phyloP scores from a whole-genome alignment of 2,888 invertebrate genomes.

The Hyppa rectilinea region DNA sequence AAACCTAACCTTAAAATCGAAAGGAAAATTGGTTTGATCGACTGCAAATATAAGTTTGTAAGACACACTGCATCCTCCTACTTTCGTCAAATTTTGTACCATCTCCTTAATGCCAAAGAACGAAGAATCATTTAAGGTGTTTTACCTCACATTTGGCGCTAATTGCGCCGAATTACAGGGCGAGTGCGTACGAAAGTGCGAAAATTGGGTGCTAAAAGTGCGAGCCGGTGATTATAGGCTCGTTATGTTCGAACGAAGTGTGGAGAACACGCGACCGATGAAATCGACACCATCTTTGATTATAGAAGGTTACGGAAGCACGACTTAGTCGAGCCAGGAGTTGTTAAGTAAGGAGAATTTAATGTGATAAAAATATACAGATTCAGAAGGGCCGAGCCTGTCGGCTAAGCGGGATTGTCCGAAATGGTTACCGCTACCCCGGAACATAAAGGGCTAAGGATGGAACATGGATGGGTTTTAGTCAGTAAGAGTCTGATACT shows the following conservation, averaged over 20 bases:
- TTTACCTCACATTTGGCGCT: slow-evolving; percentile 70
- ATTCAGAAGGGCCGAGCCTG: too few species aligned
- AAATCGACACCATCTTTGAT: slow-evolving; percentile 62
- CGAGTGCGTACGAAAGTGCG: slow-evolving; percentile 77
- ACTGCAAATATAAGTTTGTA: slow-evolving; percentile 54
- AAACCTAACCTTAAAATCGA: neutral
- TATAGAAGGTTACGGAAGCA: slow-evolving; percentile 44
- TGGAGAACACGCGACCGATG: slow-evolving; percentile 67
- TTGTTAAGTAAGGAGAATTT: neutral
- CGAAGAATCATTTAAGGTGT: slow-evolving; percentile 63
- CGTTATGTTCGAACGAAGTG: slow-evolving; percentile 61
- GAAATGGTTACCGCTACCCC: too few species aligned
- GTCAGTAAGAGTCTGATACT: too few species aligned
- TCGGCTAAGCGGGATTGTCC: too few species aligned
- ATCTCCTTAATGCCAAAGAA: slow-evolving; percentile 58
- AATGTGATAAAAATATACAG: neutral
- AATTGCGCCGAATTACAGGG: slow-evolving; percentile 84
- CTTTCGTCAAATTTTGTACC: slow-evolving; percentile 60
- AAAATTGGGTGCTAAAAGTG: slow-evolving; percentile 86
- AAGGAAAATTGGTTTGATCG: neutral
- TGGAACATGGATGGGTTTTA: too few species aligned
- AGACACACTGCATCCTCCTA: slow-evolving; percentile 37
- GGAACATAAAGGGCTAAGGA: too few species aligned
- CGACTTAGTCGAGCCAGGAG: slow-evolving; percentile 20
- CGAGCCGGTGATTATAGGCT: slow-evolving; percentile 66